Evolutionary conservation across 1,140 invertebrate species (phyloP).

Genomic region (Papilio xuthus): DNA sequence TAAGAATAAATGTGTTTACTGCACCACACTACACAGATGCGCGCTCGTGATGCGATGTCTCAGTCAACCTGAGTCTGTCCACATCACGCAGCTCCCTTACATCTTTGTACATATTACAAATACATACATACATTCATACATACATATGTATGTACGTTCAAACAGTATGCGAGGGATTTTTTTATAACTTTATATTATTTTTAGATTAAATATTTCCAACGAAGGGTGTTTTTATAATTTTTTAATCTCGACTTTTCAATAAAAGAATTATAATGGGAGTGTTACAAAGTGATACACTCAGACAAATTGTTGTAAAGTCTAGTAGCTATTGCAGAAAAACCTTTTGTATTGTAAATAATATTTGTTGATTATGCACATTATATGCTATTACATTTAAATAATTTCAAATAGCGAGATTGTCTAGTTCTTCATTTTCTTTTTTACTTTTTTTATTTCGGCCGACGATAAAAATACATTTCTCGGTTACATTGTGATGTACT

Average conservation of each 20-base stretch:
- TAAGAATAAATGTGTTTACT: background rate
- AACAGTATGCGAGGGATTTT: background rate
- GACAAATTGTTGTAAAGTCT: background rate
- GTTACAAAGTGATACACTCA: background rate
- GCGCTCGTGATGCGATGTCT: background rate
- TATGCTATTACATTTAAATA: too few species aligned
- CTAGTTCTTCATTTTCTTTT: too few species aligned
- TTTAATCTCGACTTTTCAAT: background rate
- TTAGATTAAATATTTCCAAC: background rate
- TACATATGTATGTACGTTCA: background rate
- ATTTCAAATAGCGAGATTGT: too few species aligned
- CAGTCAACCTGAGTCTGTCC: background rate
- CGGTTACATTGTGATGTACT: too few species aligned
- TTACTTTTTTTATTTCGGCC: too few species aligned
- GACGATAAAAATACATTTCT: too few species aligned
- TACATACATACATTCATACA: background rate
- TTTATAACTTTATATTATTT: conserved; percentile 12
- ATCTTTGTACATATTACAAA: background rate
- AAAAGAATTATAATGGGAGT: background rate
- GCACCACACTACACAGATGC: background rate
- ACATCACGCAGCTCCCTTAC: background rate
- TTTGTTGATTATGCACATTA: too few species aligned
- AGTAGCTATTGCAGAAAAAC: background rate
- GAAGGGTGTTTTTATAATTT: background rate
- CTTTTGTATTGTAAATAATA: background rate